A percentile compares a stretch with the other conserved stretches of the same genome.
Evolutionary conservation across 2,797 vertebrate genomes (phyloP).

Genomic region (Astyanax mexicanus): DNA sequence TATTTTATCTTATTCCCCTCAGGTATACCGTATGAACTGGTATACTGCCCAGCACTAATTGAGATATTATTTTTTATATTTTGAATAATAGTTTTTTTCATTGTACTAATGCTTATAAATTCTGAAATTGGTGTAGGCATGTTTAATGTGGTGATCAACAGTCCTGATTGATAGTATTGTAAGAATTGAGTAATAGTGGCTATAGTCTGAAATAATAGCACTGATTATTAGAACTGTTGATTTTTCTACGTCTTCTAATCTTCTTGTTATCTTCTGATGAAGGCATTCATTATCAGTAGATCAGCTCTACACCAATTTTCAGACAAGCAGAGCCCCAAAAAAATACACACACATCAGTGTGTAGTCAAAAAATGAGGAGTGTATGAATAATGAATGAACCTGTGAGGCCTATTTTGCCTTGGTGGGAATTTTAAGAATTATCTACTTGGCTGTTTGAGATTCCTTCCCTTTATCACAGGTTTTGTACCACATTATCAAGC

Average conservation of each 20-base stretch:
- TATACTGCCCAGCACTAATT: too few relatives aligned
- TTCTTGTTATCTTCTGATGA: conserved; percentile 12
- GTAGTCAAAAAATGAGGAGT: neutral
- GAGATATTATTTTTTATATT: too few relatives aligned
- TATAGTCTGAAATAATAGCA: neutral
- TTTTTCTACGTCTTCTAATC: neutral
- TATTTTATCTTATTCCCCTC: too few relatives aligned
- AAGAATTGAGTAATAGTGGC: neutral
- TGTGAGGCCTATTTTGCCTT: neutral
- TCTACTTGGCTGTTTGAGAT: neutral
- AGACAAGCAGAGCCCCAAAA: neutral
- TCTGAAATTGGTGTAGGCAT: too few relatives aligned
- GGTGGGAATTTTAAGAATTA: conserved; percentile 1
- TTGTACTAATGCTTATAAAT: neutral
- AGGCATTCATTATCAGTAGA: neutral
- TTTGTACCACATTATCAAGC: neutral
- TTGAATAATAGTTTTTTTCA: too few relatives aligned
- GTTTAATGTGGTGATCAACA: neutral
- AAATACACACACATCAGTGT: neutral
- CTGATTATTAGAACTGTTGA: neutral
- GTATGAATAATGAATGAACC: conserved; percentile 13
- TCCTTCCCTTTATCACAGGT: neutral
- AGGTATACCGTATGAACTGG: too few relatives aligned
- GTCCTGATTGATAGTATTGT: too few relatives aligned
- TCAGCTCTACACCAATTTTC: neutral